phyloP scores from a whole-genome alignment of 2,888 invertebrate genomes.

The Nephrotoma flavescens region DNA sequence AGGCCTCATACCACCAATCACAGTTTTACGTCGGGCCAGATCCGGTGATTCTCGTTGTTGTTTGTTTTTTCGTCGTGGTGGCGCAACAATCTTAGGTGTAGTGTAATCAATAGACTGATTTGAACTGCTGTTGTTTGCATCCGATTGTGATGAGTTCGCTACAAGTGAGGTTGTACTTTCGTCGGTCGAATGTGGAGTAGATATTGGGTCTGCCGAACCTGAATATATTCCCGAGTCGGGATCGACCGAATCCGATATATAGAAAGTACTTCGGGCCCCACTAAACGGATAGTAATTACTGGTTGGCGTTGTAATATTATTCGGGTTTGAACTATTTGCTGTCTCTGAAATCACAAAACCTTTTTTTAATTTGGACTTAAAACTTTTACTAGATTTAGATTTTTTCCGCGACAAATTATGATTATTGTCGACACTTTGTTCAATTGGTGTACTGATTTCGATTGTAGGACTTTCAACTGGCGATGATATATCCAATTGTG shows the following conservation, averaged over 20 bases:
- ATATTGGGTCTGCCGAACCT: constrained; percentile 16
- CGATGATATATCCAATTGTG: constrained; percentile 7
- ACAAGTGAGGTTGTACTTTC: background rate
- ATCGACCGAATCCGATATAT: constrained; percentile 51
- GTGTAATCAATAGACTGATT: background rate
- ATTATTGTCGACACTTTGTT: background rate
- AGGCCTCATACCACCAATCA: constrained; percentile 27
- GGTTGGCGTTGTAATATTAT: constrained; percentile 30
- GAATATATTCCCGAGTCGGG: constrained; percentile 44
- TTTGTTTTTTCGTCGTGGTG: background rate
- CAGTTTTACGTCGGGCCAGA: constrained; percentile 23
- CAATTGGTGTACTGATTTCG: background rate
- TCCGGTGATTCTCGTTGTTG: background rate
- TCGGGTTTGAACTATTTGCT: constrained; percentile 15
- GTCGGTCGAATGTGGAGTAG: background rate
- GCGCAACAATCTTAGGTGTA: background rate
- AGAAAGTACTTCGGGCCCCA: constrained; percentile 54
- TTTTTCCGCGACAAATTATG: constrained; percentile 24
- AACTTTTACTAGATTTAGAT: constrained; percentile 35
- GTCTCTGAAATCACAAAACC: constrained; percentile 38
- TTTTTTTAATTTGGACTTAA: constrained; percentile 45
- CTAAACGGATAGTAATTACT: constrained; percentile 26
- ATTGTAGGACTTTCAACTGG: constrained; percentile 7
- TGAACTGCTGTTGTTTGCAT: background rate
- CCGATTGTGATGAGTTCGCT: background rate